Conservation (phyloP, 35 echinoderm and acorn worm species). For the Amphiura filiformis region DNA sequence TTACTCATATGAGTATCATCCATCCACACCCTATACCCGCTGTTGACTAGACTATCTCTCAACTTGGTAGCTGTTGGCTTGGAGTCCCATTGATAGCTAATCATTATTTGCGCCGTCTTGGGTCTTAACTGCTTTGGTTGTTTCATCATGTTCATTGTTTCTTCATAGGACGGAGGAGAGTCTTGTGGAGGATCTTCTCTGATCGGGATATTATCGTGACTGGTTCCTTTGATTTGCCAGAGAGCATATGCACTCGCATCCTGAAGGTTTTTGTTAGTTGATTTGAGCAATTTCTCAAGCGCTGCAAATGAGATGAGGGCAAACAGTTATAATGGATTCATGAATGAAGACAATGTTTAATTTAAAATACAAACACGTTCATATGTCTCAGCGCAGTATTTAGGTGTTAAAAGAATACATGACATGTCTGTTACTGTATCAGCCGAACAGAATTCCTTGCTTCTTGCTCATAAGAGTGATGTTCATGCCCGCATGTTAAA, state of each 20-base stretch:
- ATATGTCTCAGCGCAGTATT: too few relatives aligned
- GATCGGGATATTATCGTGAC: neutral
- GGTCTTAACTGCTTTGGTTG: neutral
- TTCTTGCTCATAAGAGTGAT: too few relatives aligned
- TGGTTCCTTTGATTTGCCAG: neutral
- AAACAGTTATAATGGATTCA: too few relatives aligned
- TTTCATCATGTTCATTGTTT: neutral
- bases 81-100: neutral
- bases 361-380: too few relatives aligned
- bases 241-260: neutral
- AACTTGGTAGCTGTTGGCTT: neutral
- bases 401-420: too few relatives aligned
- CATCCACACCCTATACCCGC: neutral
- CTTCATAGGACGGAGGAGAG: neutral
- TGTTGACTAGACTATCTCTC: neutral
- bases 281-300: neutral
- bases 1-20: neutral
- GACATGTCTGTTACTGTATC: too few relatives aligned
- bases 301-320: neutral
- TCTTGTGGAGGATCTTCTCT: neutral
- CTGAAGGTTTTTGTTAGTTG: neutral
- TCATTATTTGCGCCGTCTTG: neutral
- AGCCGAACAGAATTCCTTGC: too few relatives aligned
- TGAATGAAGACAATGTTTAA: too few relatives aligned
- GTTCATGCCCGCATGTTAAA: too few relatives aligned